phyloP scores from a whole-genome alignment of 2,888 invertebrate genomes.

The Cataglyphis altisquamis region DNA sequence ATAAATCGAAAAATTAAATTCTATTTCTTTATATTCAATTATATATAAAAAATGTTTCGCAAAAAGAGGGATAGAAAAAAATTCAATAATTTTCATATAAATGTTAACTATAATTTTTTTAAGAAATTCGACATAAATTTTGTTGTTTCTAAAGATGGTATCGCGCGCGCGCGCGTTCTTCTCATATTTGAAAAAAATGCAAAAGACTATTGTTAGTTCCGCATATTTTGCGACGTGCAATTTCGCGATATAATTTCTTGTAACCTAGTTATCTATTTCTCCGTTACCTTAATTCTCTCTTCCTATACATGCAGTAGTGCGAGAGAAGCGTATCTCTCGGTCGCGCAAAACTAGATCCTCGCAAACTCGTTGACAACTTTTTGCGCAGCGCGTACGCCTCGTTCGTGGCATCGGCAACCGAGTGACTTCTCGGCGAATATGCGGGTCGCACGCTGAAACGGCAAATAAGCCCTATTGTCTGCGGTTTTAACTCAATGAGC shows the following conservation, averaged over 20 bases:
- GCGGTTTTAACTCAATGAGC: constrained; percentile 54
- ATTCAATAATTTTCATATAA: not conserved
- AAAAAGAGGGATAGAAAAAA: not conserved
- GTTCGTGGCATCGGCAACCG: constrained; percentile 25
- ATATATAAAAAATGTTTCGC: not conserved
- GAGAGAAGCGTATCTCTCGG: constrained; percentile 16
- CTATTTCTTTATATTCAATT: not conserved
- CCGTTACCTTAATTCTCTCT: not conserved
- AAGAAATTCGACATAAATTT: not conserved
- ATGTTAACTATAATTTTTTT: not conserved
- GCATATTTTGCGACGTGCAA: constrained; percentile 37
- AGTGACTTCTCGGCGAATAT: constrained; percentile 31
- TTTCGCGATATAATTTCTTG: constrained; percentile 43
- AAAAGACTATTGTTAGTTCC: constrained; percentile 33
- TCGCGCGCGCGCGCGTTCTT: not conserved
- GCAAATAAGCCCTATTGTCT: constrained; percentile 57
- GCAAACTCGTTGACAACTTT: constrained; percentile 53
- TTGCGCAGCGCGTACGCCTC: constrained; percentile 26
- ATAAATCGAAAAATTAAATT: not conserved
- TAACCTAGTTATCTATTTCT: constrained; percentile 12
- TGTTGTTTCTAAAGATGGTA: not conserved
- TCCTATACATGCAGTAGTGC: not conserved
- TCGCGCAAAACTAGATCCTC: constrained; percentile 26
- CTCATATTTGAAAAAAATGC: not conserved
- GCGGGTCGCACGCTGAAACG: constrained; percentile 32